phyloP scores from a whole-genome alignment of 1,140 invertebrate genomes.

The Papilio aristodemus region DNA sequence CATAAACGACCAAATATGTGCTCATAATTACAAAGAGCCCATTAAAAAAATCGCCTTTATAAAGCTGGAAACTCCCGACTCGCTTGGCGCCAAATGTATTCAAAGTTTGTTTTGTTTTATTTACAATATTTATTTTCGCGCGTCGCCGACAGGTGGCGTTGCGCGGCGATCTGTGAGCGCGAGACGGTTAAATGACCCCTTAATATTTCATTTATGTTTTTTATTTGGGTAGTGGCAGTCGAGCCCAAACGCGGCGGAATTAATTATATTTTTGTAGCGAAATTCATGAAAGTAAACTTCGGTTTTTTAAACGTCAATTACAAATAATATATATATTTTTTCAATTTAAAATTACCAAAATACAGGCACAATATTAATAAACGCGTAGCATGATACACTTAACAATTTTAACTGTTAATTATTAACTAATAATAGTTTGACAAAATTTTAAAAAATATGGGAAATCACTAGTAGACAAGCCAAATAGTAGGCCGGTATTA shows the following conservation, averaged over 20 bases:
- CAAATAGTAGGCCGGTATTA: no score
- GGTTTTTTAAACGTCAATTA: background rate
- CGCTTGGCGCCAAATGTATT: conserved; percentile 26
- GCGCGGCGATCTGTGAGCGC: conserved; percentile 46
- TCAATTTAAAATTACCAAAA: background rate
- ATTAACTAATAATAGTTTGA: no score
- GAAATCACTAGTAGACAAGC: no score
- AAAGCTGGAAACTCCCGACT: background rate
- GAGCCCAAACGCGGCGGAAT: conserved; percentile 36
- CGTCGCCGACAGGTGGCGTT: conserved; percentile 62
- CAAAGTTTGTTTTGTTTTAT: conserved; percentile 46
- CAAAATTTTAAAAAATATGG: no score
- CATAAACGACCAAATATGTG: conserved; percentile 11
- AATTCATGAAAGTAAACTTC: background rate
- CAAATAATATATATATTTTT: background rate
- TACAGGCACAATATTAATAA: background rate
- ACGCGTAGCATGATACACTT: no score
- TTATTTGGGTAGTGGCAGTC: conserved; percentile 48
- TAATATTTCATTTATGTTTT: conserved; percentile 55
- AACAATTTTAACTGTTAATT: no score
- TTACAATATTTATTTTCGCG: conserved; percentile 58
- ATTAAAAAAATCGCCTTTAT: conserved; percentile 25
- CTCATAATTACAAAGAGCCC: conserved; percentile 15
- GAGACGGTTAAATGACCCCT: conserved; percentile 59
- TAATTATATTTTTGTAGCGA: conserved; percentile 15